These are phyloP conservation scores for Agrilus planipennis DNA, from an alignment of 1,140 invertebrate species.

Conservation along the genomic window DNA sequence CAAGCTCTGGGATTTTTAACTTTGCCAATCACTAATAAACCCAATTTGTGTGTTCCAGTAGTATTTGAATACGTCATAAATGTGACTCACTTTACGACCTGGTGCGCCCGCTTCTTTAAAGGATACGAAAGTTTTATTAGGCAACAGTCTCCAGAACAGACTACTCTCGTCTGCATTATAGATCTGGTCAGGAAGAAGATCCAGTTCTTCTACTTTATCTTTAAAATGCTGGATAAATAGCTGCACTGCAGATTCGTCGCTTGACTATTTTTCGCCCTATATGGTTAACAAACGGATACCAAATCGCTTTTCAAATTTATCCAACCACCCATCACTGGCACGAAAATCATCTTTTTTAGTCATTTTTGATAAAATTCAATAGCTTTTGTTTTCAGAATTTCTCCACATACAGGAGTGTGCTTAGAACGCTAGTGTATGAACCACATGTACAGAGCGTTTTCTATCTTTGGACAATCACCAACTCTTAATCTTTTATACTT, in stretches of 20 bases:
- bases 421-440: not conserved
- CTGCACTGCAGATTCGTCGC: not conserved
- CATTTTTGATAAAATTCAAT: not conserved
- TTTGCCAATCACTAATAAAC: not conserved
- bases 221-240: not conserved
- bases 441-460: not conserved
- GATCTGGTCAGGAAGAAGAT: not conserved
- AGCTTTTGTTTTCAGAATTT: not conserved
- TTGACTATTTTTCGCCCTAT: not conserved
- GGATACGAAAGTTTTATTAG: not conserved
- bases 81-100: not conserved
- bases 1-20: not conserved
- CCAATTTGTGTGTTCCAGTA: not conserved
- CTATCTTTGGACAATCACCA: not conserved
- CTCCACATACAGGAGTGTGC: not conserved
- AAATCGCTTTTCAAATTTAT: not conserved
- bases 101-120: not conserved
- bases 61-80: not conserved
- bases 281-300: slow-evolving; percentile 1
- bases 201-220: not conserved
- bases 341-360: not conserved
- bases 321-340: not conserved
- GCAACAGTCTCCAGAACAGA: not conserved
- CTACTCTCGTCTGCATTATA: not conserved
- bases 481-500: too few relatives aligned